These are phyloP conservation scores for Solen grandis DNA, from an alignment of 1,140 invertebrate genomes.

Conservation along the genomic window DNA sequence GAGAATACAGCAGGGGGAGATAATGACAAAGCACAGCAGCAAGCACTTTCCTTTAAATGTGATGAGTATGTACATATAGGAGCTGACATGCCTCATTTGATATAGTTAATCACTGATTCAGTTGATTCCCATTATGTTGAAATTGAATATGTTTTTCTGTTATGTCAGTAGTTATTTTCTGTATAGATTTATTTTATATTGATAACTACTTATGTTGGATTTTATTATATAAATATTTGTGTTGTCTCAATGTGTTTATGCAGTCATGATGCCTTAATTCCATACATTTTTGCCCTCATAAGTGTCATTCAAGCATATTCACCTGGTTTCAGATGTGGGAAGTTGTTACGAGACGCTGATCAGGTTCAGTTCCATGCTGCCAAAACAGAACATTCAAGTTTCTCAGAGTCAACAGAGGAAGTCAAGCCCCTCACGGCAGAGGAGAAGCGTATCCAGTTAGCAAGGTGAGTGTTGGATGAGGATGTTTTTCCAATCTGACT, in stretches of 20 bases:
- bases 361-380: conserved; percentile 96
- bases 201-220: no score
- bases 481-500: no score
- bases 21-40: conserved; percentile 72
- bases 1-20: conserved; percentile 72
- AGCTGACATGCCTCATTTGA: neutral
- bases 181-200: no score
- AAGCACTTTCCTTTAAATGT: conserved; percentile 93
- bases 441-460: conserved; percentile 93
- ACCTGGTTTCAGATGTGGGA: conserved; percentile 91
- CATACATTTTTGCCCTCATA: no score
- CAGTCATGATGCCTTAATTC: no score
- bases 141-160: no score
- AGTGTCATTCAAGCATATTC: no score
- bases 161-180: neutral
- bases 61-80: conserved; percentile 86
- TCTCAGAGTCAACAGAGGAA: conserved; percentile 96
- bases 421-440: conserved; percentile 95
- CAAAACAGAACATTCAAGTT: conserved; percentile 93
- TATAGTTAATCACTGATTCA: no score
- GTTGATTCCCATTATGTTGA: no score
- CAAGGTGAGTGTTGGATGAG: conserved; percentile 81
- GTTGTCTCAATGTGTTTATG: no score
- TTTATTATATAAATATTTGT: no score
- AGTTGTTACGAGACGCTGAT: conserved; percentile 88